These are phyloP conservation scores for Pyrrhia umbra DNA, from an alignment of 2,888 invertebrate genomes.

Conservation along the genomic window DNA sequence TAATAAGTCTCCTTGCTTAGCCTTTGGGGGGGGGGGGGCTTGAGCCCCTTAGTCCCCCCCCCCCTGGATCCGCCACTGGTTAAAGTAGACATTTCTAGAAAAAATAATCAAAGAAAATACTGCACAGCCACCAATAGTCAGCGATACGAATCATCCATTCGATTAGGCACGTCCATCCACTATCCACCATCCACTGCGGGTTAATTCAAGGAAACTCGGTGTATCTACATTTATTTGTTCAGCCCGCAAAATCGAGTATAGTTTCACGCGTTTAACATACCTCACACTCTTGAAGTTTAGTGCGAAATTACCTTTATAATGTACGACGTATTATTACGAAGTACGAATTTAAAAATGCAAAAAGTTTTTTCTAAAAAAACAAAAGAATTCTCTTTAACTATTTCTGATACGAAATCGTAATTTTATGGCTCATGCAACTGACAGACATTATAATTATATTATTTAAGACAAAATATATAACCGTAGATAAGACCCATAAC, in stretches of 20 bases:
- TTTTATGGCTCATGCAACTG: neutral
- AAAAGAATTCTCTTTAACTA: too few relatives aligned
- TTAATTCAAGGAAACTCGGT: constrained; percentile 31
- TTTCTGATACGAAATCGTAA: too few relatives aligned
- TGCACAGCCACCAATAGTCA: neutral
- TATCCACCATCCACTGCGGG: constrained; percentile 27
- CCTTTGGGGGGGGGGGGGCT: too few relatives aligned
- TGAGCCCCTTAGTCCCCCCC: too few relatives aligned
- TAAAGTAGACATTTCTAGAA: neutral
- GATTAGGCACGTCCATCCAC: constrained; percentile 46
- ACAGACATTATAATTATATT: neutral
- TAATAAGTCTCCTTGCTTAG: too few relatives aligned
- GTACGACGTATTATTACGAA: constrained; percentile 1
- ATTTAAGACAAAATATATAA: neutral
- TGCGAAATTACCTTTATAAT: constrained; percentile 57
- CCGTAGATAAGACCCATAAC: too few relatives aligned
- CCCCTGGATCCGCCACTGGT: too few relatives aligned
- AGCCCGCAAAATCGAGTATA: constrained; percentile 74
- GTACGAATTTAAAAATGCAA: neutral
- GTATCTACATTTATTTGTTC: constrained; percentile 61
- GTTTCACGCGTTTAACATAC: constrained; percentile 72
- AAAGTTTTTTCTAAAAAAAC: too few relatives aligned
- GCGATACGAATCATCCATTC: constrained; percentile 42
- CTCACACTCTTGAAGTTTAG: constrained; percentile 62
- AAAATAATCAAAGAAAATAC: neutral